These are phyloP conservation scores for Octodonta nipae DNA, from an alignment of 2,888 invertebrate species.

Conservation along the genomic window DNA sequence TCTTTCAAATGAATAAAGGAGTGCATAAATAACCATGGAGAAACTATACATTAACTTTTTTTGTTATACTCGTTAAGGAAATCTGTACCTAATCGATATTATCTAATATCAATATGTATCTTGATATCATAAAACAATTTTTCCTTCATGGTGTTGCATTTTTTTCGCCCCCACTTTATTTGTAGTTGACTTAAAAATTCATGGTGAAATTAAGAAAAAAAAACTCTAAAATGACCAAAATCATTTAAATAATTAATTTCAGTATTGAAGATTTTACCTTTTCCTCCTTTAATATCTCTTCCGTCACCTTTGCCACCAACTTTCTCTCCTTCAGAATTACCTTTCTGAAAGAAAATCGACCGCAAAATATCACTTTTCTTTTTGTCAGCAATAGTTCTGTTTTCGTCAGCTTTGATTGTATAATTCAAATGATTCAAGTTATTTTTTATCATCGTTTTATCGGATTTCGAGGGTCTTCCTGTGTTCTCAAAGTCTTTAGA, in stretches of 20 bases:
- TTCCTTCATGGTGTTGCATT: no score
- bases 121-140: no score
- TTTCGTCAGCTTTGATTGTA: constrained; percentile 33
- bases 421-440: constrained; percentile 24
- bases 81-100: no score
- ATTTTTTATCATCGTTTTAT: constrained; percentile 27
- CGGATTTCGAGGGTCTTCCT: constrained; percentile 28
- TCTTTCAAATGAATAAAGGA: no score
- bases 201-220: no score
- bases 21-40: no score
- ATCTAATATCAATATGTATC: no score
- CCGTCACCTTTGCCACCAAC: constrained; percentile 60
- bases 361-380: constrained; percentile 56
- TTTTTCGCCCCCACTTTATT: no score
- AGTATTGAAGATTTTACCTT: constrained; percentile 16
- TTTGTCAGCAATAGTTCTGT: constrained; percentile 49
- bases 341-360: constrained; percentile 46
- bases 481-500: constrained; percentile 39
- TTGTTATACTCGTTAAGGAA: no score
- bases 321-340: constrained; percentile 50
- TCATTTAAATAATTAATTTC: neutral
- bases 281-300: constrained; percentile 44
- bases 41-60: no score
- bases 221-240: neutral
- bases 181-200: no score